Evolutionary conservation across 1,140 invertebrate species (phyloP).

Genomic region (Cotesia chilonis): DNA sequence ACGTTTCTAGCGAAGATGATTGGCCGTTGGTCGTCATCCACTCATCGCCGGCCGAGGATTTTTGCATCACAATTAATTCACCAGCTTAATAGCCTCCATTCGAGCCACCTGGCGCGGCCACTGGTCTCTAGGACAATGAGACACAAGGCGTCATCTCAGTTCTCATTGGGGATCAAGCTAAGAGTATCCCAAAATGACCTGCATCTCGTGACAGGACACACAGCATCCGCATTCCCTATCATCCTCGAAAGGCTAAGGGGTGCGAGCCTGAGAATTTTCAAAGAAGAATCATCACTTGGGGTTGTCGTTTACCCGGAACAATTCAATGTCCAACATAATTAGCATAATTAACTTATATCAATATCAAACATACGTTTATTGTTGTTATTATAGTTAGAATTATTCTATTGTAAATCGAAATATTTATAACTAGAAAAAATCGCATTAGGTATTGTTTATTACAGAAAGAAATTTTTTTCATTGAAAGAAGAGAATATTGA

Average conservation of each 20-base stretch:
- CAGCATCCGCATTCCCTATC: constrained; percentile 35
- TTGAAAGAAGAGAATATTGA: no score
- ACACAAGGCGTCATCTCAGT: constrained; percentile 39
- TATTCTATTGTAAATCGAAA: not conserved
- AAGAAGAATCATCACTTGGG: constrained; percentile 16
- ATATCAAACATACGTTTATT: no score
- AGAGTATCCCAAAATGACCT: constrained; percentile 36
- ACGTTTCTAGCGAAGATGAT: constrained; percentile 30
- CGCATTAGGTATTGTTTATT: no score
- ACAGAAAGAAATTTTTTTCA: no score
- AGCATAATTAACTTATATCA: constrained; percentile 1
- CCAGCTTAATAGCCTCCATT: constrained; percentile 52
- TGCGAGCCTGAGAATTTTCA: constrained; percentile 34
- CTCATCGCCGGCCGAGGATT: constrained; percentile 52
- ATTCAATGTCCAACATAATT: not conserved
- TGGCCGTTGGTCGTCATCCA: constrained; percentile 42
- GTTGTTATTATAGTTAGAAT: no score
- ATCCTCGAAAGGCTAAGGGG: constrained; percentile 20
- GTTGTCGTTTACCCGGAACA: constrained; percentile 3
- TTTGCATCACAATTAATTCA: constrained; percentile 59
- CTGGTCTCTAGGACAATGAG: constrained; percentile 53
- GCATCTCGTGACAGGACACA: constrained; percentile 21
- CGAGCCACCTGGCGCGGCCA: constrained; percentile 50
- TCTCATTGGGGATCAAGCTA: constrained; percentile 32
- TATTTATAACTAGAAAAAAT: no score